Evolutionary conservation across 2,113 vertebrate species (phyloP).

Genomic region (Nibea albiflora): DNA sequence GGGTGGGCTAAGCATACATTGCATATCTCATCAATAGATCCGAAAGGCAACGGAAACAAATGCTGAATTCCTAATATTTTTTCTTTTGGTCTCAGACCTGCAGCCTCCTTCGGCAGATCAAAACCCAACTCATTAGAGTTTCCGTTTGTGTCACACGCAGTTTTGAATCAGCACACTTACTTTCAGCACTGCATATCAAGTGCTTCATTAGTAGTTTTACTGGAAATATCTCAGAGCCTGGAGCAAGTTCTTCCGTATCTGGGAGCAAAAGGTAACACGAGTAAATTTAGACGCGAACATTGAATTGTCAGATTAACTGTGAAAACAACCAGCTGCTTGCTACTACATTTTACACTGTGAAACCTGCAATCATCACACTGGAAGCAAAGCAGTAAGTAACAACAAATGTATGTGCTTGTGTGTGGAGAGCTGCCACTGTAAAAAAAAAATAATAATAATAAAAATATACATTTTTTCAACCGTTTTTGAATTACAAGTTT

Average conservation of each 20-base stretch:
- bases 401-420: neutral
- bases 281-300: constrained; percentile 29
- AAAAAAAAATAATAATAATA: neutral
- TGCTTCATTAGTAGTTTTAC: constrained; percentile 48
- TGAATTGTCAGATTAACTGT: constrained; percentile 28
- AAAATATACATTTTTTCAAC: too few species aligned
- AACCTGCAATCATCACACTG: neutral
- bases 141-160: constrained; percentile 52
- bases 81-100: constrained; percentile 50
- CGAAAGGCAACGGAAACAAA: constrained; percentile 59
- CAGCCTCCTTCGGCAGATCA: constrained; percentile 44
- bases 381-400: neutral
- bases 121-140: constrained; percentile 64
- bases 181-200: constrained; percentile 29
- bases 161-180: constrained; percentile 18
- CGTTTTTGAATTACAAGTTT: neutral
- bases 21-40: constrained; percentile 54
- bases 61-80: constrained; percentile 52
- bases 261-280: constrained; percentile 34
- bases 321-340: constrained; percentile 30
- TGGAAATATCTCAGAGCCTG: constrained; percentile 35
- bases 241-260: constrained; percentile 30
- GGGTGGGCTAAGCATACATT: constrained; percentile 17
- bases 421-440: neutral
- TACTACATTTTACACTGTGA: neutral